These are phyloP conservation scores for Porites australiensis DNA, from an alignment of 64 coral and sea anemone species.

Conservation along the genomic window DNA sequence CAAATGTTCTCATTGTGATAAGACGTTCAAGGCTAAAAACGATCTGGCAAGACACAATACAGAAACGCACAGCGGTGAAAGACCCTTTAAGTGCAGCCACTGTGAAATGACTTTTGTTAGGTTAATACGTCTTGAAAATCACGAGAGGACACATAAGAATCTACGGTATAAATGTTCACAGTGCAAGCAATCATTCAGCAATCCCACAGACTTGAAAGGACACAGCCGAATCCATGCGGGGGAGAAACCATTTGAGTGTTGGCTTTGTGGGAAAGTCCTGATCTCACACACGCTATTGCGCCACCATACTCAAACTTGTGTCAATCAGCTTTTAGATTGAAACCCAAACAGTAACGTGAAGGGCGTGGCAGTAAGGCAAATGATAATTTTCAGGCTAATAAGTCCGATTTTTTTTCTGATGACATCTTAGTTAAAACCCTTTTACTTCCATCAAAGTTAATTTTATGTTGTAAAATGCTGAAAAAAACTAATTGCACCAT, in stretches of 20 bases:
- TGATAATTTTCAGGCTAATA: too few relatives aligned
- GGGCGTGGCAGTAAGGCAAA: too few relatives aligned
- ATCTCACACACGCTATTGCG: too few relatives aligned
- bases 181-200: background rate
- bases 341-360: too few relatives aligned
- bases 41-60: slow-evolving; percentile 18
- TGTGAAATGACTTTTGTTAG: slow-evolving; percentile 26
- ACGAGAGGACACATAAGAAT: background rate
- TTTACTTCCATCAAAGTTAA: too few relatives aligned
- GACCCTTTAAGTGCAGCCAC: slow-evolving; percentile 30
- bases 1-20: background rate
- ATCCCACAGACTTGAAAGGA: background rate
- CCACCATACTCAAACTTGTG: too few relatives aligned
- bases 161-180: background rate
- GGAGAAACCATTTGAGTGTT: slow-evolving; percentile 45
- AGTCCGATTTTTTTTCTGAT: too few relatives aligned
- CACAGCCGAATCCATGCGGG: slow-evolving; percentile 36
- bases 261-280: background rate
- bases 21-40: slow-evolving; percentile 1
- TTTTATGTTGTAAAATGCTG: too few relatives aligned
- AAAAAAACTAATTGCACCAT: too few relatives aligned
- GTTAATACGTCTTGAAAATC: background rate
- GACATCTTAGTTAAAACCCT: too few relatives aligned
- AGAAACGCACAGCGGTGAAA: slow-evolving; percentile 22
- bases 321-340: too few relatives aligned